phyloP scores from a whole-genome alignment of 2,797 vertebrate species.

The Syncerus caffer region DNA sequence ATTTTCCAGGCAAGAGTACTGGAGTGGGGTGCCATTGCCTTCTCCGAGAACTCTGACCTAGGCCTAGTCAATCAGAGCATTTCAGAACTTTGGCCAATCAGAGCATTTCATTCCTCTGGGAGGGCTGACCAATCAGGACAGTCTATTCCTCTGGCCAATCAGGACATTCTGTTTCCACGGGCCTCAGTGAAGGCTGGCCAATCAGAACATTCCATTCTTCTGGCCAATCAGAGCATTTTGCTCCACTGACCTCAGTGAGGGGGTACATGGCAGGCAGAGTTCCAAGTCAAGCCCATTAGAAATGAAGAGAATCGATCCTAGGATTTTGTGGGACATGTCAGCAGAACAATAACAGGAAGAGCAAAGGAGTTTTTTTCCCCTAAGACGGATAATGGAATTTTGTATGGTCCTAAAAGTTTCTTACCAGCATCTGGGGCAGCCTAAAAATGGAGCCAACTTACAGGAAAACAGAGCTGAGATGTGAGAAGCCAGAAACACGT shows the following conservation, averaged over 20 bases:
- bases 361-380: neutral
- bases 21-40: no score
- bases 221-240: neutral
- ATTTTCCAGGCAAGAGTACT: no score
- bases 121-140: neutral
- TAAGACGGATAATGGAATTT: neutral
- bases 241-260: neutral
- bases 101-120: neutral
- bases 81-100: neutral
- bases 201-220: neutral
- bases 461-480: neutral
- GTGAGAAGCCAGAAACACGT: no score
- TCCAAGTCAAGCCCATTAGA: neutral
- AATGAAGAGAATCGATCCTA: neutral
- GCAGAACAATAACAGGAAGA: no score
- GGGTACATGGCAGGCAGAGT: no score
- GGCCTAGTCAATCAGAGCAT: neutral
- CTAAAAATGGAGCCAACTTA: neutral
- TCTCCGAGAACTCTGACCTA: neutral
- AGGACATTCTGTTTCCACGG: neutral
- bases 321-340: neutral
- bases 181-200: neutral
- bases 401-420: neutral
- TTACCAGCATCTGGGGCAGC: neutral
- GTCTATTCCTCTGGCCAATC: neutral